Evolutionary conservation across 2,113 vertebrate genomes (phyloP), one percentile per base, ranked within the genome.

Genomic region (Anguilla rostrata): DNA sequence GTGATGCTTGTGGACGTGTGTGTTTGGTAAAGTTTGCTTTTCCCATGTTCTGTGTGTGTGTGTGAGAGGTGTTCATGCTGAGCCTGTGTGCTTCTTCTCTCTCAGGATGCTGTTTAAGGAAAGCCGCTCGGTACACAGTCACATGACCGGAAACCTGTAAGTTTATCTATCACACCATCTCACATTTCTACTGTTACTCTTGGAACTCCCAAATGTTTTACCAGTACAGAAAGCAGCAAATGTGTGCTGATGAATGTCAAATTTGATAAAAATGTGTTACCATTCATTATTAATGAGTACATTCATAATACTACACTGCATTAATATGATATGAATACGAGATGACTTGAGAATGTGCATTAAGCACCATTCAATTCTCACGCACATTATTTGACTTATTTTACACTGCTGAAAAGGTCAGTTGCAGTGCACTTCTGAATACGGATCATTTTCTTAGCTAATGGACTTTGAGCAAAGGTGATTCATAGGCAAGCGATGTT

Each of bases 41-140:
- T 46, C 9, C 43, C 43, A 6, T 46, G 43, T 1, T 40, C 0
- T 16, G 11, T 78, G 66, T 29, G 29, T 16, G 34, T 79, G 78
- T 79, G 78, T 40, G 16, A 40, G 78, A 39, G 78, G 78, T 20
- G 3, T 39, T 39, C 4, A 20, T 80, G 1, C 78, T 41, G 39
- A 40, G 29, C 78, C 12, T 63, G 71, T 34, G n/a, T 75, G 26
- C 40, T 46, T 78, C 84, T 11, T 43, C 86, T 90, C 90, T 92
- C 87, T 9, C 92, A 99, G 98, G 94, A 98, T 99, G 95, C 94
- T 99, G 89, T 97, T 99, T 90, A 99, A 99, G 92, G 98, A 99
- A 95, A 99, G 98, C 92, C 96, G 95, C 88, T 95, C 96, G 94
- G 98, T 96, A 85, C 98, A 99, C 85, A 96, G 97, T 92, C 98